Conservation (phyloP, 2,888 invertebrate species). For the Patella pellucida region DNA sequence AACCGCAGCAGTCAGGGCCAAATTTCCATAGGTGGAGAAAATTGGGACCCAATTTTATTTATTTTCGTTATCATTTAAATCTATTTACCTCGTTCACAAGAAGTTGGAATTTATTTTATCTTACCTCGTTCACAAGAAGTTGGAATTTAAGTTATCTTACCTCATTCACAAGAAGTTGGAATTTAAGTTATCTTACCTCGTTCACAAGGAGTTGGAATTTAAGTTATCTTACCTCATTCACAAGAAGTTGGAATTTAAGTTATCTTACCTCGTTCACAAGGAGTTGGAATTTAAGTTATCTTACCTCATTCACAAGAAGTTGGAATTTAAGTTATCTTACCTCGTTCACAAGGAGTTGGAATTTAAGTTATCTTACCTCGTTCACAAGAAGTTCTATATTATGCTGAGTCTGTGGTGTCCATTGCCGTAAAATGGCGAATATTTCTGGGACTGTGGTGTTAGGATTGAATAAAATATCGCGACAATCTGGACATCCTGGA, state of each 20-base stretch:
- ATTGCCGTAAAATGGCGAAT: conserved; percentile 73
- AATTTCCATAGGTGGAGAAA: too few relatives aligned
- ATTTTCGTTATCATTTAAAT: too few relatives aligned
- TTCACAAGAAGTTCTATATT: conserved; percentile 70
- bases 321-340: conserved; percentile 53
- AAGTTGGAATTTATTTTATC: conserved; percentile 41
- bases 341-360: conserved; percentile 69
- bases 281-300: conserved; percentile 41
- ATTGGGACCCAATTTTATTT: too few relatives aligned
- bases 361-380: conserved; percentile 63
- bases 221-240: conserved; percentile 72
- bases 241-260: conserved; percentile 54
- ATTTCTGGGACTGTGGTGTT: conserved; percentile 71
- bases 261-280: conserved; percentile 70
- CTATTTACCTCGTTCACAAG: conserved; percentile 72
- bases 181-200: conserved; percentile 63
- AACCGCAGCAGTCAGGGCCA: too few relatives aligned
- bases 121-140: conserved; percentile 71
- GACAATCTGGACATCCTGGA: conserved; percentile 71
- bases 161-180: conserved; percentile 69
- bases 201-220: conserved; percentile 70
- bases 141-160: too few relatives aligned
- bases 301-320: conserved; percentile 71
- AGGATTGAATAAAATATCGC: conserved; percentile 64
- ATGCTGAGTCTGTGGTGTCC: conserved; percentile 74